Conservation (phyloP, 2,797 vertebrate genomes). For the Crypturellus tataupa region DNA sequence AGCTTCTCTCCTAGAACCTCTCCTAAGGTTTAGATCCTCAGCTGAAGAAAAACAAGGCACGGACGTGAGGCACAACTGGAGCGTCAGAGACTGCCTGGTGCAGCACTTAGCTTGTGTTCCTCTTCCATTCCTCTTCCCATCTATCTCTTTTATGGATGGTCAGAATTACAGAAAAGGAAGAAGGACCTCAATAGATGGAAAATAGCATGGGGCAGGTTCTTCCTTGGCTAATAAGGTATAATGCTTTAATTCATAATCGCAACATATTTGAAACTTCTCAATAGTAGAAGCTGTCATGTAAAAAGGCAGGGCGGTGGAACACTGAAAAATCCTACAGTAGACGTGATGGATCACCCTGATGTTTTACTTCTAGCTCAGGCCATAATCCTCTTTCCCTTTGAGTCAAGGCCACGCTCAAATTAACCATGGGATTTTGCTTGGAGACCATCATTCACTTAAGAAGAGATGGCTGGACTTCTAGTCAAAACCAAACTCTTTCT, state of each 20-base stretch:
- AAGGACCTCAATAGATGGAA: not conserved
- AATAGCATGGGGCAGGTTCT: not conserved
- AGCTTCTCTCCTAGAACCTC: not conserved
- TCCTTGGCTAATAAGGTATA: not conserved
- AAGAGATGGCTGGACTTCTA: not conserved
- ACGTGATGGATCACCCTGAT: not conserved
- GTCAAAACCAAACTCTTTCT: not conserved
- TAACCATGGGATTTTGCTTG: not conserved
- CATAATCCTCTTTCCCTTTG: not conserved
- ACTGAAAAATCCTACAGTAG: not conserved
- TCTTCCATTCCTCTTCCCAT: not conserved
- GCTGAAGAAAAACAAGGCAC: not conserved
- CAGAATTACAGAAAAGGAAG: not conserved
- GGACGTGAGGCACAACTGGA: not conserved
- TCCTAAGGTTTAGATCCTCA: not conserved
- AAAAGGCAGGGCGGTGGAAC: not conserved
- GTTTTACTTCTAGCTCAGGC: not conserved
- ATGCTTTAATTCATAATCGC: not conserved
- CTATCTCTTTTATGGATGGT: not conserved
- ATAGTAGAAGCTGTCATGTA: not conserved
- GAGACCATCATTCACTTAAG: not conserved
- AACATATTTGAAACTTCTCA: not conserved
- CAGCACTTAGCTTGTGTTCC: not conserved
- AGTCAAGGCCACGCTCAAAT: not conserved
- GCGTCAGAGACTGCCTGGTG: not conserved